These are phyloP conservation scores for Acanthosepion pharaonis DNA, from an alignment of 2,888 invertebrate genomes.

Conservation along the genomic window DNA sequence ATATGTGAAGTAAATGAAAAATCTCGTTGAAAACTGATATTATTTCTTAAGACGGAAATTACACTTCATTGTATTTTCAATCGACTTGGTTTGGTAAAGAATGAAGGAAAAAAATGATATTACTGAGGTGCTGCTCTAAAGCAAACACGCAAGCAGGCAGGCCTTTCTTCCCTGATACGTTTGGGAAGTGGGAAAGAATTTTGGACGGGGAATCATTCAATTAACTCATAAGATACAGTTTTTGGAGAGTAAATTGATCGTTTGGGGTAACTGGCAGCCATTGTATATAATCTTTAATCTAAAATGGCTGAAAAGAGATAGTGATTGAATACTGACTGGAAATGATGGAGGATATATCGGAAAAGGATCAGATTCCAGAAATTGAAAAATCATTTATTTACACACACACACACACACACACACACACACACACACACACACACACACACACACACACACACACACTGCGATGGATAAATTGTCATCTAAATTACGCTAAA, in stretches of 20 bases:
- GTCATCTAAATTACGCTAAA: no score
- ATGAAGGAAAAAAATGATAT: background rate
- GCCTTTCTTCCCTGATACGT: background rate
- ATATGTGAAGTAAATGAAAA: background rate
- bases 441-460: no score
- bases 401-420: no score
- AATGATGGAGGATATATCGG: background rate
- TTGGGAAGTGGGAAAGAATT: background rate
- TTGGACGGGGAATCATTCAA: background rate
- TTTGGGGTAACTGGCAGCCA: background rate
- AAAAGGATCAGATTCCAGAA: background rate
- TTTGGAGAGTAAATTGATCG: constrained; percentile 33
- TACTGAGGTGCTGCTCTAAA: background rate
- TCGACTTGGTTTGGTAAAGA: background rate
- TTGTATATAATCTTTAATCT: background rate
- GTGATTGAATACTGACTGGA: background rate
- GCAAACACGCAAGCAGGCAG: background rate
- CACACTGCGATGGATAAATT: no score
- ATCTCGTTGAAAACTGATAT: background rate
- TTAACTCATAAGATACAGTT: background rate
- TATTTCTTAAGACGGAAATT: constrained; percentile 2
- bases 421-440: no score
- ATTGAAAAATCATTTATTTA: background rate
- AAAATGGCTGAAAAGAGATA: background rate
- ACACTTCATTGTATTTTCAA: background rate